Evolutionary conservation across 2,113 vertebrate genomes (phyloP).

Genomic region (Chionis minor): DNA sequence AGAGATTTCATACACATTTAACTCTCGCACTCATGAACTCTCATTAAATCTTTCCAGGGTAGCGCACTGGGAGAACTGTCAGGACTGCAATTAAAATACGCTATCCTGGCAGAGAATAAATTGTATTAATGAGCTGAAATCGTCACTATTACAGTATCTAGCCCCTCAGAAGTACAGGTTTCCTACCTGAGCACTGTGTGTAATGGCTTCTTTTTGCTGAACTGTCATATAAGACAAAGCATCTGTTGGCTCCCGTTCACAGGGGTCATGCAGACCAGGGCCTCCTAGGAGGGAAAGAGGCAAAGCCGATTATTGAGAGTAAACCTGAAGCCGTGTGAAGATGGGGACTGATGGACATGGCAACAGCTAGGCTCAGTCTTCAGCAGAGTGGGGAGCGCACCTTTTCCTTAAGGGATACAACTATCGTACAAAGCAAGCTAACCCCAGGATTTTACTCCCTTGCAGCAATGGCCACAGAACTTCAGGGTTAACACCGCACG

Average conservation of each 20-base stretch:
- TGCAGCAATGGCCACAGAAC: neutral
- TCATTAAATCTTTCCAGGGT: neutral
- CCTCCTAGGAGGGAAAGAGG: conserved; percentile 80
- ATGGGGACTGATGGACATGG: neutral
- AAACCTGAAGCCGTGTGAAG: neutral
- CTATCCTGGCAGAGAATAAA: neutral
- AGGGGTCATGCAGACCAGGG: conserved; percentile 95
- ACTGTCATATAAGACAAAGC: conserved; percentile 88
- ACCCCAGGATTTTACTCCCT: neutral
- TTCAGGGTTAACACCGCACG: neutral
- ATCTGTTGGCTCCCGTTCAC: conserved; percentile 93
- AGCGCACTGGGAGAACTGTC: neutral
- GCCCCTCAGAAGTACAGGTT: neutral
- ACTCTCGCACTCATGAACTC: neutral
- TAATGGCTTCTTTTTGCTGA: conserved; percentile 93
- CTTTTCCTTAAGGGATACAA: neutral
- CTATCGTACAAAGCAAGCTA: neutral
- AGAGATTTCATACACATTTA: neutral
- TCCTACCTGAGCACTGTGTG: conserved; percentile 92
- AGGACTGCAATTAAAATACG: neutral
- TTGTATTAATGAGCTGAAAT: neutral
- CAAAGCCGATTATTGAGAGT: neutral
- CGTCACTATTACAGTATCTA: neutral
- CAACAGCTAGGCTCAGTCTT: neutral
- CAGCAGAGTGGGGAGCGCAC: neutral